Percentiles rank a stretch among this genome's conserved stretches.
Conservation (phyloP, 2,888 invertebrate species). For the Drepanosiphum platanoidis region DNA sequence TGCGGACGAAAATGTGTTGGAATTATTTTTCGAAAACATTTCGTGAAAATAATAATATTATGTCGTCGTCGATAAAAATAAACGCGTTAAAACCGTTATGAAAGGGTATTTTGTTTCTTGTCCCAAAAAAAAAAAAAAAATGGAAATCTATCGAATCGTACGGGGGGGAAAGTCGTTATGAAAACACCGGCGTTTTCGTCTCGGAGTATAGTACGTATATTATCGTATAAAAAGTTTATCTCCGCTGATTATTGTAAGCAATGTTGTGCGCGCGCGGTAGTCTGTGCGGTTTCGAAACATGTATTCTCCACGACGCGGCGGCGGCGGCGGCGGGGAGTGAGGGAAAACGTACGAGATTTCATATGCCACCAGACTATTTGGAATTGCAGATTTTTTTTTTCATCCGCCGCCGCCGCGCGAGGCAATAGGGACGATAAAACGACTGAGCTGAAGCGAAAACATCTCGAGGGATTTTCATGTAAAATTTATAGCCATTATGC, state of each 20-base stretch:
- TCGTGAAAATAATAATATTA: no score
- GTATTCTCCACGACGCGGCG: no score
- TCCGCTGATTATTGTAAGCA: constrained; percentile 33
- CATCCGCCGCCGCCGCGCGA: no score
- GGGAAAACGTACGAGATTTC: constrained; percentile 58
- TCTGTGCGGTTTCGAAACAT: constrained; percentile 42
- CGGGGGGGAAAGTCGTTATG: constrained; percentile 6
- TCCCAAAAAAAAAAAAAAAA: no score
- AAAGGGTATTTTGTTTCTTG: no score
- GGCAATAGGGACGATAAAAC: constrained; percentile 55
- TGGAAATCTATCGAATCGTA: background rate
- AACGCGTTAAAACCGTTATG: no score
- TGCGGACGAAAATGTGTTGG: no score
- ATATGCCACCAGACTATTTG: constrained; percentile 50
- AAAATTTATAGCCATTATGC: constrained; percentile 59
- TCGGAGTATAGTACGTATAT: background rate
- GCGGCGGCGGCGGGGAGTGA: no score
- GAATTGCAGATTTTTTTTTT: constrained; percentile 59
- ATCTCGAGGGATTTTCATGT: constrained; percentile 59
- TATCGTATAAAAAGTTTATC: constrained; percentile 16
- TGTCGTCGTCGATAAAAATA: no score
- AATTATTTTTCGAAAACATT: no score
- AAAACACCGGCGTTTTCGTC: background rate
- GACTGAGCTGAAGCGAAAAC: constrained; percentile 58
- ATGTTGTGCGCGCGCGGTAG: constrained; percentile 28